These are phyloP conservation scores for Platycercus adscitus DNA, from an alignment of 2,113 vertebrate genomes.

Conservation along the genomic window DNA sequence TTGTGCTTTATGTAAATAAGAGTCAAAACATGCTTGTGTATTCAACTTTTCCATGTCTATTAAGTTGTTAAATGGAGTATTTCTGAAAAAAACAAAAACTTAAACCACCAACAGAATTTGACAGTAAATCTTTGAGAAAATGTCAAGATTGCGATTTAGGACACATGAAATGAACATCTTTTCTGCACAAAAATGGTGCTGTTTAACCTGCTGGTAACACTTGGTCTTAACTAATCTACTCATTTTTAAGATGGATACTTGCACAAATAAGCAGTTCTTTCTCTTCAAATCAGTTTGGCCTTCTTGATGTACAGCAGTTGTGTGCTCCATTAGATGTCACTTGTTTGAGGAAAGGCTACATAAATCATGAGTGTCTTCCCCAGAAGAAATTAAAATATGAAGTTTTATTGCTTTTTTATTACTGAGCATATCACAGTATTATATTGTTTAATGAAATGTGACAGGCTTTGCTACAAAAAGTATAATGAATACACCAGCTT, in stretches of 20 bases:
- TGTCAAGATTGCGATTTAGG: background rate
- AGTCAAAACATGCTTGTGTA: background rate
- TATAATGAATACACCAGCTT: background rate
- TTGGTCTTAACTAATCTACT: background rate
- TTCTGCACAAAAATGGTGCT: background rate
- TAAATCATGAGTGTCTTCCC: slow-evolving; percentile 45
- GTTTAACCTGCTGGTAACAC: background rate
- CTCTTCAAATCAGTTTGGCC: background rate
- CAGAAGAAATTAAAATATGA: slow-evolving; percentile 41
- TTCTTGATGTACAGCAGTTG: background rate
- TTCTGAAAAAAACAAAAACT: background rate
- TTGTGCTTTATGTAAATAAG: background rate
- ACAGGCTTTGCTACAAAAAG: slow-evolving; percentile 22
- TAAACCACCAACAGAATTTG: background rate
- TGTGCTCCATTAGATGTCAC: slow-evolving; percentile 33
- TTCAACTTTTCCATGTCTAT: background rate
- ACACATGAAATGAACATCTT: background rate
- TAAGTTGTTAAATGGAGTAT: background rate
- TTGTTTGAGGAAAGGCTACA: background rate
- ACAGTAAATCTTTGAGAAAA: background rate
- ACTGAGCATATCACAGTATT: slow-evolving; percentile 21
- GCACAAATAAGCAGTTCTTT: background rate
- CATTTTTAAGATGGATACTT: background rate
- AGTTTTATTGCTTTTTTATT: slow-evolving; percentile 58
- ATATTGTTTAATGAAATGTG: slow-evolving; percentile 53